Base-by-base conservation (phyloP, 1,140 invertebrate genomes). In the Prorops nasuta region DNA sequence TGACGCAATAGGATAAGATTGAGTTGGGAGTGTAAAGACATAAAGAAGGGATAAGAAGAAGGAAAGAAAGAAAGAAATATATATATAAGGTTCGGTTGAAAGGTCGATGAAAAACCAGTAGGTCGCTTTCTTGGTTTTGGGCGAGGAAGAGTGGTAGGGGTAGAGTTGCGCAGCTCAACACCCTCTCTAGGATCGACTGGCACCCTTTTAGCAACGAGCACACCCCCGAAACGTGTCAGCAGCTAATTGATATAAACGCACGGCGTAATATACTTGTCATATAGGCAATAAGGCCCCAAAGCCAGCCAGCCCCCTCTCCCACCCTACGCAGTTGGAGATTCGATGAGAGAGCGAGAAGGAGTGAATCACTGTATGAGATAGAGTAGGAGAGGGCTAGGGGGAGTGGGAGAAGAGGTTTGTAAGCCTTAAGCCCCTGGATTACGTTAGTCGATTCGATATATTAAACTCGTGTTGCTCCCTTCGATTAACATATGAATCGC, bases 241-340 rank as follows among this genome's bases (percentile, higher is more conserved):
- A 35, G 60, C 67, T 73, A 73, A 73, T 73, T 73, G 67, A 71
- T 71, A 73, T 73, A 73, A 73, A 73, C 71, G 69, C 58, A 58
- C 59, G 54, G 44, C 49, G 69, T 73, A 73, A 73, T 73, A 73
- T 72, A 73, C 66, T 72, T 73, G 71, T 73, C 71, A 73, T 73
- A 73, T 54, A 68, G 47, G 61, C 64, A 50, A 28, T 28, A 28
- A 54, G 42, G 52, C 54, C 65, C 58, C 45, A 9, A 37, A 28
- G 15, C 14, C 53, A 47, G n/a, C n/a, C n/a, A n/a, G 56, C 36
- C 35, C 43, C 6, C 37, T 19, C 48, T 22, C 24, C 50, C 43
- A 31, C 47, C 42, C 15, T 20, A 49, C n/a, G n/a, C n/a, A n/a
- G n/a, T n/a, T n/a, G n/a, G n/a, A n/a, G n/a, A n/a, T n/a, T 14